A percentile compares a stretch with the other conserved stretches of the same genome.
Evolutionary conservation across 2,113 vertebrate genomes (phyloP).

Genomic region (Oreotrochilus melanogaster): DNA sequence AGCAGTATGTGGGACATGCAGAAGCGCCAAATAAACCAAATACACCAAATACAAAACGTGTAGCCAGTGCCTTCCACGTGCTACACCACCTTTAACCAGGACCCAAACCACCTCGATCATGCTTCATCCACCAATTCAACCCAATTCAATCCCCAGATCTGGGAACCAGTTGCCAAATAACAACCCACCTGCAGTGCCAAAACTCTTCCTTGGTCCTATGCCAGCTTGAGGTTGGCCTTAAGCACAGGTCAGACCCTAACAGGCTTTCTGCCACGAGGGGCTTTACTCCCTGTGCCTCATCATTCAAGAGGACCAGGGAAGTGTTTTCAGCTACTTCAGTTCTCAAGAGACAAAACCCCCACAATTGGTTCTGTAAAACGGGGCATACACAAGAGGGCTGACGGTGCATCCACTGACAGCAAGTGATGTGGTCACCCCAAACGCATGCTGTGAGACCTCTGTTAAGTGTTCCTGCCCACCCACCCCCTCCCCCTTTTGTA

Average conservation of each 20-base stretch:
- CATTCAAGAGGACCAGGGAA: background rate
- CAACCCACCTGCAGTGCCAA: background rate
- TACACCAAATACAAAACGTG: background rate
- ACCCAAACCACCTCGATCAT: background rate
- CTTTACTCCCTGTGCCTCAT: background rate
- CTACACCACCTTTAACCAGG: background rate
- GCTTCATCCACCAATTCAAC: background rate
- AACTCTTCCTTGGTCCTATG: background rate
- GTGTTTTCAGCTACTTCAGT: background rate
- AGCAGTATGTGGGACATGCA: background rate
- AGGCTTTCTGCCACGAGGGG: background rate
- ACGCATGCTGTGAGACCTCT: background rate
- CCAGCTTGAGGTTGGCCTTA: background rate
- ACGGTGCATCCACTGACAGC: conserved; percentile 20
- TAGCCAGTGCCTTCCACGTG: background rate
- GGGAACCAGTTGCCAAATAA: background rate
- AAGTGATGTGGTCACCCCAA: background rate
- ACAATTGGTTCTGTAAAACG: fast-evolving
- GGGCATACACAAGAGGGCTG: background rate
- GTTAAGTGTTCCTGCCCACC: background rate
- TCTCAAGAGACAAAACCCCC: background rate
- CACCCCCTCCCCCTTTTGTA: background rate
- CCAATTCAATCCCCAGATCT: background rate
- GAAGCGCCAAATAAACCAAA: background rate
- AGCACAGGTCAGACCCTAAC: fast-evolving